Evolutionary conservation across 2,113 vertebrate species (phyloP).

Genomic region (Chitala chitala): DNA sequence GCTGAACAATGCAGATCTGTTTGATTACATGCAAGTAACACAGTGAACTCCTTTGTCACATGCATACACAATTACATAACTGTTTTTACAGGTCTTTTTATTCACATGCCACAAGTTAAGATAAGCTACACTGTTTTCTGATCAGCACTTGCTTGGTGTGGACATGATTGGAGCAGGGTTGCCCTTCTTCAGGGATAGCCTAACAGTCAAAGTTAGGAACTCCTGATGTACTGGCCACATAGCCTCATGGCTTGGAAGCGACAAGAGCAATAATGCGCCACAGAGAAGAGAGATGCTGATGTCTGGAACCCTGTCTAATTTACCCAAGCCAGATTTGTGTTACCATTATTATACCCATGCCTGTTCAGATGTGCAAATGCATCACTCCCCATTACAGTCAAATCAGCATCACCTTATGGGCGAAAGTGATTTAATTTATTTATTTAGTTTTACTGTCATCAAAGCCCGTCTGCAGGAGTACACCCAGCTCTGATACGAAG

Average conservation of each 20-base stretch:
- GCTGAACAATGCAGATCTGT: too few relatives aligned
- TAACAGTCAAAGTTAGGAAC: neutral
- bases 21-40: too few relatives aligned
- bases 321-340: neutral
- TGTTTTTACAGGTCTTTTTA: too few relatives aligned
- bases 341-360: neutral
- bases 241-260: neutral
- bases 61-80: too few relatives aligned
- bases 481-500: neutral
- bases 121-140: too few relatives aligned
- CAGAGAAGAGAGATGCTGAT: neutral
- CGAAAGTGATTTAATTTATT: neutral
- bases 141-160: too few relatives aligned
- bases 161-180: neutral
- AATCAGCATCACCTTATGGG: neutral
- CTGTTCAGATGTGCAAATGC: neutral
- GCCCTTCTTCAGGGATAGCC: too few relatives aligned
- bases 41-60: too few relatives aligned
- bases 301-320: neutral
- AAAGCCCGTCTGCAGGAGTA: neutral
- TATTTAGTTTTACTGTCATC: neutral
- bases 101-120: too few relatives aligned
- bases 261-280: neutral
- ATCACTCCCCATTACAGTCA: neutral
- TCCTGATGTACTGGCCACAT: neutral